Evolutionary conservation across 2,888 invertebrate species (phyloP).

Genomic region (Xylota sylvarum): DNA sequence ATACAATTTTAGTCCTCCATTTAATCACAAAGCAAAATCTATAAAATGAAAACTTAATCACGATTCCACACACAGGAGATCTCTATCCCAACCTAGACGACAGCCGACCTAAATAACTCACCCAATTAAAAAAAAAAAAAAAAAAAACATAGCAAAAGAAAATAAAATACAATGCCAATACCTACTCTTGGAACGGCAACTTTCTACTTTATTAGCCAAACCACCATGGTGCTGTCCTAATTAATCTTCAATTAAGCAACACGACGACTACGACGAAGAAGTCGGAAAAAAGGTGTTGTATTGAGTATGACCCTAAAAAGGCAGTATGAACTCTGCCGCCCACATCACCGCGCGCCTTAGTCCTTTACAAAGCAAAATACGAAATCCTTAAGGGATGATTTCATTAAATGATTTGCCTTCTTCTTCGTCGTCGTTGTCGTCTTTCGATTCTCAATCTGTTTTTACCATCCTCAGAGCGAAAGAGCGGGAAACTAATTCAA

Average conservation of each 20-base stretch:
- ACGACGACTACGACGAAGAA: constrained; percentile 41
- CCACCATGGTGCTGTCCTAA: constrained; percentile 77
- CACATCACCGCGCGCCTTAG: neutral
- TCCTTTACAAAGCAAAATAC: constrained; percentile 7
- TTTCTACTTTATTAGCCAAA: constrained; percentile 71
- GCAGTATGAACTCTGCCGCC: constrained; percentile 36
- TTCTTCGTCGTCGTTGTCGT: constrained; percentile 17
- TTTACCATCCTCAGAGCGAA: neutral
- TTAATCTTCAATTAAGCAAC: constrained; percentile 81
- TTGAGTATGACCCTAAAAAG: constrained; percentile 50
- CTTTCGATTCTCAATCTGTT: constrained; percentile 13
- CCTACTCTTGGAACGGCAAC: constrained; percentile 50
- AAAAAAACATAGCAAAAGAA: neutral
- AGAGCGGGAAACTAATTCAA: constrained; percentile 26
- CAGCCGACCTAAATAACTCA: constrained; percentile 56
- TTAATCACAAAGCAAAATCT: constrained; percentile 49
- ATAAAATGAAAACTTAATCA: constrained; percentile 57
- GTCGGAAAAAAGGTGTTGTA: constrained; percentile 56
- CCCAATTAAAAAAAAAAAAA: constrained; percentile 43
- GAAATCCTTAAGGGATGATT: constrained; percentile 66
- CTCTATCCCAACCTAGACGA: constrained; percentile 42
- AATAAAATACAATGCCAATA: constrained; percentile 43
- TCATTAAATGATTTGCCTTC: constrained; percentile 56
- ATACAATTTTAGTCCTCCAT: constrained; percentile 23
- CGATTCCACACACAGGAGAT: constrained; percentile 25